A percentile compares a stretch with the other conserved stretches of the same genome.
These are phyloP conservation scores for Anabacerthia variegaticeps DNA, from an alignment of 2,797 vertebrate species.

Conservation along the genomic window DNA sequence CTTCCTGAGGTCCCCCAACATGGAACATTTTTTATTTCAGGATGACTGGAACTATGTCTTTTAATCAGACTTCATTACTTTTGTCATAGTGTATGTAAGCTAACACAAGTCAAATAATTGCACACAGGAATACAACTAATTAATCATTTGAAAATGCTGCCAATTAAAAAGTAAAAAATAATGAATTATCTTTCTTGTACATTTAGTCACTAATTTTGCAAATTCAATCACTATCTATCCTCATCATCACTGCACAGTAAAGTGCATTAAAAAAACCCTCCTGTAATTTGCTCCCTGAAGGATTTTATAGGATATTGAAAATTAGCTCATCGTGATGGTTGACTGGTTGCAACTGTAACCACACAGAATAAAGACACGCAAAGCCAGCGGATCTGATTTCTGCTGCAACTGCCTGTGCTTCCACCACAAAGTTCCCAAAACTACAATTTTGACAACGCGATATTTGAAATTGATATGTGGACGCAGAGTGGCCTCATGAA, in stretches of 20 bases:
- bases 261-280: neutral
- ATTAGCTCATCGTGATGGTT: neutral
- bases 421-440: neutral
- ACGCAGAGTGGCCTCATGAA: accelerated
- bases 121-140: neutral
- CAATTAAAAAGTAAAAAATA: neutral
- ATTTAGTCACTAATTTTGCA: neutral
- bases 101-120: neutral
- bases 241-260: neutral
- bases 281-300: neutral
- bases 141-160: neutral
- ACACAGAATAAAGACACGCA: neutral
- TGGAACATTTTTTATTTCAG: neutral
- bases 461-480: neutral
- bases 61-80: neutral
- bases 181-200: neutral
- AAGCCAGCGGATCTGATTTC: neutral
- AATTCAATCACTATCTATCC: neutral
- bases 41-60: neutral
- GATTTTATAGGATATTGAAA: neutral
- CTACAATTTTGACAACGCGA: neutral
- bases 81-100: neutral
- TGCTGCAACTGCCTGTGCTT: neutral
- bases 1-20: neutral
- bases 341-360: neutral